phyloP scores from a whole-genome alignment of 2,888 invertebrate genomes.

The Alentia gelatinosa region DNA sequence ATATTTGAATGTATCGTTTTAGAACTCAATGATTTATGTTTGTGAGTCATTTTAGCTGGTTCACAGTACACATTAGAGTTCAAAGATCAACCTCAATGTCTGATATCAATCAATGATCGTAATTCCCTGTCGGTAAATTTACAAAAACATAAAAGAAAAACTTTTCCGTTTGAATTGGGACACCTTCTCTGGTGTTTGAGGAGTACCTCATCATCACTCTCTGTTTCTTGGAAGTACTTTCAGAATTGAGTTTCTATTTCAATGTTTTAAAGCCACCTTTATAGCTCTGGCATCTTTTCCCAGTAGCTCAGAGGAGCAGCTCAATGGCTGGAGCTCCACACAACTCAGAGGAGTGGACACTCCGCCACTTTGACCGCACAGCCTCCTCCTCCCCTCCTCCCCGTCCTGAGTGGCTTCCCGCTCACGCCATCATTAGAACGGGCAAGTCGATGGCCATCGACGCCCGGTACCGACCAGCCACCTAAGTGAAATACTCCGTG shows the following conservation, averaged over 20 bases:
- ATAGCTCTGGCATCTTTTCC: too few relatives aligned
- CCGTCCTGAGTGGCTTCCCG: not conserved
- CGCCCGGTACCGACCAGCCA: not conserved
- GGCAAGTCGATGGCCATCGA: not conserved
- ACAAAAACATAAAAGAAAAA: too few relatives aligned
- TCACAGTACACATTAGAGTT: too few relatives aligned
- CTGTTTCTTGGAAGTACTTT: not conserved
- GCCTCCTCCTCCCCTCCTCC: not conserved
- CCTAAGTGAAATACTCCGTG: slow-evolving; percentile 16
- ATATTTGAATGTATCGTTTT: too few relatives aligned
- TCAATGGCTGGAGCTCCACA: not conserved
- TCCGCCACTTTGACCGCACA: not conserved
- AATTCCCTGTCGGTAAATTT: too few relatives aligned
- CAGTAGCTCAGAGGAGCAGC: not conserved
- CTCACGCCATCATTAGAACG: not conserved
- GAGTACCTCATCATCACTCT: not conserved
- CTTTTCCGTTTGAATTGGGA: too few relatives aligned
- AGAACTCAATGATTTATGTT: too few relatives aligned
- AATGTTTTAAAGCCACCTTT: too few relatives aligned
- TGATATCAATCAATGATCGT: too few relatives aligned
- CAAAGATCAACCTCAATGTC: too few relatives aligned
- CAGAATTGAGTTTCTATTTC: slow-evolving; percentile 1
- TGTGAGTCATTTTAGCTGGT: too few relatives aligned
- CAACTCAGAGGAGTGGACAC: not conserved
- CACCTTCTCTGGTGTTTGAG: too few relatives aligned